These are phyloP conservation scores for Podarcis muralis DNA, from an alignment of 2,113 vertebrate species.

Conservation along the genomic window DNA sequence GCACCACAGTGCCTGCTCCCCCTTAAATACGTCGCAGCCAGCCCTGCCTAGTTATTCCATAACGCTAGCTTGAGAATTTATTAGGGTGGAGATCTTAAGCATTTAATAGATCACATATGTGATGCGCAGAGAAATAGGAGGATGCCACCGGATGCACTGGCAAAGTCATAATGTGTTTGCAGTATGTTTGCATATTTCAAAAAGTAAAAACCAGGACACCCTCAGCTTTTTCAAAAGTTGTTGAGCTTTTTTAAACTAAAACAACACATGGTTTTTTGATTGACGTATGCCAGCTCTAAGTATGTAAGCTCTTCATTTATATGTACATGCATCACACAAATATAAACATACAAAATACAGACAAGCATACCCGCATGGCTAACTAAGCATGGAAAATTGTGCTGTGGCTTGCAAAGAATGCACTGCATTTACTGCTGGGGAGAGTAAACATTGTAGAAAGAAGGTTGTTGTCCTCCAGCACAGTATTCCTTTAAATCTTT, in stretches of 20 bases:
- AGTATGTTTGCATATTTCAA: not conserved
- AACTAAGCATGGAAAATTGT: not conserved
- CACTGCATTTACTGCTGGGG: not conserved
- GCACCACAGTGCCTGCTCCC: not conserved
- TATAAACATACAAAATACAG: not conserved
- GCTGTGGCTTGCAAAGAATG: not conserved
- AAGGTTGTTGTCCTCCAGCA: no score
- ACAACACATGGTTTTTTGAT: no score
- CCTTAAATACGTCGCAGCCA: not conserved
- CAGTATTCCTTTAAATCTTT: not conserved
- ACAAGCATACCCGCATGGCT: no score
- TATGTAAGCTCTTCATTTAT: no score
- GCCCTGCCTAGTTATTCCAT: not conserved
- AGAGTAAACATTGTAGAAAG: not conserved
- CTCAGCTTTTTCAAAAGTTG: no score
- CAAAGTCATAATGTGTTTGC: not conserved
- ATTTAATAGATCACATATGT: not conserved
- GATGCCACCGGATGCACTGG: not conserved
- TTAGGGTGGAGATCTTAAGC: not conserved
- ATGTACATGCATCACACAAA: not conserved
- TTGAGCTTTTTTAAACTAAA: no score
- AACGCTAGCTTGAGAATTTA: not conserved
- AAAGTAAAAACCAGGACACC: no score
- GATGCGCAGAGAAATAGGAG: not conserved
- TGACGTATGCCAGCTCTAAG: no score